These are phyloP conservation scores for Chrysolina americana DNA, from an alignment of 2,888 invertebrate species.

Conservation along the genomic window DNA sequence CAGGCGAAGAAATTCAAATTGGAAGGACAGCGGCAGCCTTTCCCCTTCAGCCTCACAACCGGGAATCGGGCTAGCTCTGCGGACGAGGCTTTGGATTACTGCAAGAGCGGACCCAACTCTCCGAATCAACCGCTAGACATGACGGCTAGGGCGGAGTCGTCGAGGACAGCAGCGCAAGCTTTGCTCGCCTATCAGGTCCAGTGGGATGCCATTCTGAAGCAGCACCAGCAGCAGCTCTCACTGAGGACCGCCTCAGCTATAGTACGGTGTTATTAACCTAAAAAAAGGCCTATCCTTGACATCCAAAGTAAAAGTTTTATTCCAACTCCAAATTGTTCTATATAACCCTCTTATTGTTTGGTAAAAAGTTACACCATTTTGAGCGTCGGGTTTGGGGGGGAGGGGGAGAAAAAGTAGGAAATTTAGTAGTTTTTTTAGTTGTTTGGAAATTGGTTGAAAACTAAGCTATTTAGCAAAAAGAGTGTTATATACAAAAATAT, in stretches of 20 bases:
- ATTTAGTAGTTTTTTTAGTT: constrained; percentile 29
- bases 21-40: constrained; percentile 54
- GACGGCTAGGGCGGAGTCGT: constrained; percentile 47
- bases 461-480: constrained; percentile 10
- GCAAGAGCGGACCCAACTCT: constrained; percentile 63
- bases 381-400: constrained; percentile 21
- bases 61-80: constrained; percentile 46
- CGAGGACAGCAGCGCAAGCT: constrained; percentile 40
- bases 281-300: constrained; percentile 12
- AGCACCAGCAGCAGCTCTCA: constrained; percentile 53
- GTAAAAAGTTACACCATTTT: constrained; percentile 24
- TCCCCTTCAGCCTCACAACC: too few species aligned
- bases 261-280: constrained; percentile 14
- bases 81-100: constrained; percentile 44
- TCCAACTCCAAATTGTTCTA: constrained; percentile 17
- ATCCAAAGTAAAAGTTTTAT: constrained; percentile 30
- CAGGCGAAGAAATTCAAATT: constrained; percentile 57
- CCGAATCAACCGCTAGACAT: constrained; percentile 63
- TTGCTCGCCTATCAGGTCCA: constrained; percentile 64
- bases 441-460: constrained; percentile 27
- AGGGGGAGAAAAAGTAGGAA: constrained; percentile 20
- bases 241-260: constrained; percentile 45
- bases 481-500: constrained; percentile 15
- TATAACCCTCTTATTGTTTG: constrained; percentile 10
- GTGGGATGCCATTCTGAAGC: constrained; percentile 59